Evolutionary conservation across 2,113 vertebrate species (phyloP).

Genomic region (Aplodontia rufa): DNA sequence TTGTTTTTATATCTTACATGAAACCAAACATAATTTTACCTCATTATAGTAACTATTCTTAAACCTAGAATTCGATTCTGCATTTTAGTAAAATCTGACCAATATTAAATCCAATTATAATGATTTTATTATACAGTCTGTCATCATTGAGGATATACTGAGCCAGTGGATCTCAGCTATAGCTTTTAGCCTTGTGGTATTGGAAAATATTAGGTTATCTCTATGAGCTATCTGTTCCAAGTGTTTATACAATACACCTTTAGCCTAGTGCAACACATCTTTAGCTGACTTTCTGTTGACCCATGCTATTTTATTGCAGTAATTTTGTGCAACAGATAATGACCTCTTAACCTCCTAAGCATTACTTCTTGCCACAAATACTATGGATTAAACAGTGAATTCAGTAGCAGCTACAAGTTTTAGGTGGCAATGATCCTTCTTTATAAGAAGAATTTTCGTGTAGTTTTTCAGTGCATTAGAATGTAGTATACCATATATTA

Average conservation of each 20-base stretch:
- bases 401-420: not conserved
- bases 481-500: not conserved
- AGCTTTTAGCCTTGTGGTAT: not conserved
- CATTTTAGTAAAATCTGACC: slow-evolving; percentile 35
- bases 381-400: not conserved
- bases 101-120: not conserved
- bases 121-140: not conserved
- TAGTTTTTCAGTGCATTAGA: not conserved
- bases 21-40: not conserved
- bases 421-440: not conserved
- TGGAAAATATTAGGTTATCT: slow-evolving; percentile 19
- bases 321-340: slow-evolving; percentile 6
- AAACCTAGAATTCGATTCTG: not conserved
- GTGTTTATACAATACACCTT: not conserved
- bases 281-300: not conserved
- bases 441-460: not conserved
- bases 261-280: not conserved
- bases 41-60: not conserved
- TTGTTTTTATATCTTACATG: slow-evolving; percentile 11
- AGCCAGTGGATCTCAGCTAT: not conserved
- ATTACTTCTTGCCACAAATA: not conserved
- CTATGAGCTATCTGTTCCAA: not conserved
- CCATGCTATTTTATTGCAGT: not conserved
- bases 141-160: not conserved
- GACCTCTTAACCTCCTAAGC: slow-evolving; percentile 14